Base-by-base conservation (phyloP, 2,797 vertebrate genomes). In the Rhadinocentrus ornatus region DNA sequence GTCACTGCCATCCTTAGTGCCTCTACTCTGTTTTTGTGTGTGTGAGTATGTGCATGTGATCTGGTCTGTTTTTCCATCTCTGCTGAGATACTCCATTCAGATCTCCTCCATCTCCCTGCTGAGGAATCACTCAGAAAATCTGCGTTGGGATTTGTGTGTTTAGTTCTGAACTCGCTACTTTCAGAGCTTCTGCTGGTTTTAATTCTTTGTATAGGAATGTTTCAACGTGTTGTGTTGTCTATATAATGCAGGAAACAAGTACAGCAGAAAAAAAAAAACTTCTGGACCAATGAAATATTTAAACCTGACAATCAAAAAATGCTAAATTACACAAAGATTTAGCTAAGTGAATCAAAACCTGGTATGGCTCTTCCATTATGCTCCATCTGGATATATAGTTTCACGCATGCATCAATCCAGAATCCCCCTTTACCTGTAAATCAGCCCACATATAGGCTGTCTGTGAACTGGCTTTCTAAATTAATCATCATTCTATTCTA, bases 11-110 rank as follows among this genome's bases (percentile, higher is more conserved):
- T 86, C 67, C 37, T 29, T 74, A 59, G 74, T 81, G 81, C 76
- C 73, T 75, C 73, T 31, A 29, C 73, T 75, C 35, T 81, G 67
- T 46, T 52, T 86, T 58, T 76, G 64, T 86, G 74, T 60, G 74
- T 18, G 58, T 50, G 55, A 39, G 54, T 53, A 62, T 76, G 64
- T 69, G 62, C 39, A 55, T 44, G 41, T 44, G 41, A 20, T 41
- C 39, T 59, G 20, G n/a, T 84, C 82, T 88, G 87, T 82, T 90
- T 78, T 77, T 80, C 78, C 84, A 87, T 91, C 79, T 76, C 12
- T 56, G 65, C 63, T 61, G 83, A 82, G 82, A 81, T 71, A 59
- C 76, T 86, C 63, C 76, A 82, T 70, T 77, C 78, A 71, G 71
- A 79, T 80, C 89, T 83, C 56, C 80, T 77, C 75, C 68, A 61